Evolutionary conservation across 2,888 invertebrate genomes (phyloP), one percentile per base, ranked within the genome.

Genomic region (Tiphia femorata): DNA sequence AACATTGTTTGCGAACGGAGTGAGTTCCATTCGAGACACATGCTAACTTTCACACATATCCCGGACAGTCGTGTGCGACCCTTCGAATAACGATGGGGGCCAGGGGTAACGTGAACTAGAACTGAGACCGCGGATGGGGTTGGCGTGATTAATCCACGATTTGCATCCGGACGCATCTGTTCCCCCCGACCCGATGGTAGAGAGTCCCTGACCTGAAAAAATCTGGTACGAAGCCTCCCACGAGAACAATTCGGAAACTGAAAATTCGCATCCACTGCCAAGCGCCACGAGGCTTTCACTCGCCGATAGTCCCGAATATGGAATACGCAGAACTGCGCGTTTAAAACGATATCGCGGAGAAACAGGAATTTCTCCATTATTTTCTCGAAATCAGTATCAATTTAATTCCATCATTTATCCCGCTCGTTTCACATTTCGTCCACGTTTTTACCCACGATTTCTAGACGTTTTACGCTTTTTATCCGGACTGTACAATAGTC

Each of bases 91-190:
- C 58, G 66, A 66, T 67, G 64, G 60, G 69, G 71, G 73, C 70
- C 72, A 72, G 65, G 71, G 65, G 51, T 66, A 65, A 63, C 69
- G 57, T 61, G 58, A 62, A 53, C 57, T 61, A 62, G 54, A 65
- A 58, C 59, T 60, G 62, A 67, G 70, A 67, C 64, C 52, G 66
- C 68, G 54, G 58, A 64, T 66, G 72, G 79, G 75, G 76, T 72
- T 71, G 78, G 78, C 73, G 79, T 80, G 80, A 82, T 83, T 83
- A 83, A 83, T 82, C 79, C 82, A 68, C 79, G 81, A 82, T 83
- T 83, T 83, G 81, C 83, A 83, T 83, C 78, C 78, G 73, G 70
- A 66, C 80, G 80, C 83, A 82, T 82, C 82, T 82, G 83, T 80
- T 79, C 72, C 67, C 79, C 72, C 70, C 66, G 47, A 56, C 58